Evolutionary conservation across 2,113 vertebrate genomes (phyloP), one percentile per base, ranked within the genome.

Genomic region (Irena cyanogastra): DNA sequence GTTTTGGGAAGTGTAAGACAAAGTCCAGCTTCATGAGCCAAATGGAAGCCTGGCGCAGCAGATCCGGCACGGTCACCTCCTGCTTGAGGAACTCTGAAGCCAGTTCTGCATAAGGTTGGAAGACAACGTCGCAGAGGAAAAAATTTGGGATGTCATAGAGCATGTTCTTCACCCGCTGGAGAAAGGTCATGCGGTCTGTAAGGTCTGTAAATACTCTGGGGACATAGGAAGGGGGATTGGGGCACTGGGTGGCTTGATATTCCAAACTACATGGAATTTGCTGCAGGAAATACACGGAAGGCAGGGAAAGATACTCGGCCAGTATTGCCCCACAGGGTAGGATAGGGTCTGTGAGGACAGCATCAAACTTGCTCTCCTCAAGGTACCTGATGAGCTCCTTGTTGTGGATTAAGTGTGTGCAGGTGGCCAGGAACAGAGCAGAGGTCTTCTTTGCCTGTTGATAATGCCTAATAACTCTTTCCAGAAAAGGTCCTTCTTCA

Each of bases 11-110:
- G 12, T 98, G 95, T 28, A 98, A 92, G 13, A 93, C 81, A 97
- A 98, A 99, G 78, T 99, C 99, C 42, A 82, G 76, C 90, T 96
- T 98, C 31, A 98, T 6, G 16, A 99, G 98, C 99, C 99, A 99
- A 79, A 99, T 57, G 8, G 98, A 98, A 4, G 82, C 98, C 1
- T 95, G 50, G 41, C 97, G 86, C 33, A 99, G n/a, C 6, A 99
- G 97, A 10, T 98, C 97, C 2, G 16, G 33, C 16, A 99, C 84
- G 0, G 98, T 98, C 74, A 98, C 79, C 0, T 97, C 97, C 35
- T 85, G 96, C 39, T 93, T 76, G 3, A 99, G 91, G 78, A 98
- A 93, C 37, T 97, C 97, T 0, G 97, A 98, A 93, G 98, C 97
- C 64, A 99, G 93, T 5, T 95, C 83, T 1, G 87, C 94, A 3